Conservation (phyloP, 2,113 vertebrate species). For the Oostethus manadensis region DNA sequence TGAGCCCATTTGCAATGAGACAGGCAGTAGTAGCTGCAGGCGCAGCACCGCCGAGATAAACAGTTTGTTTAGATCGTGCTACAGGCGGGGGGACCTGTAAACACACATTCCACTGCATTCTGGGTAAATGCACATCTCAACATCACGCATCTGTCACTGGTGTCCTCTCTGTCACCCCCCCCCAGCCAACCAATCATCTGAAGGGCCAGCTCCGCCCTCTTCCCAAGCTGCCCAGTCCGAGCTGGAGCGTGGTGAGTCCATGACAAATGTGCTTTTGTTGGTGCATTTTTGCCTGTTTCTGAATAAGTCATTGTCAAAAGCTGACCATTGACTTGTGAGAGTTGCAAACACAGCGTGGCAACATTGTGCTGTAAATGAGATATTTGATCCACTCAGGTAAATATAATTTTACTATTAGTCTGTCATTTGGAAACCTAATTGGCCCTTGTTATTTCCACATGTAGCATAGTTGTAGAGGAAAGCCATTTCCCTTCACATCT, state of each 20-base stretch:
- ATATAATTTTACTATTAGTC: neutral
- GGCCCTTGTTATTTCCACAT: conserved; percentile 5
- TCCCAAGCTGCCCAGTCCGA: conserved; percentile 32
- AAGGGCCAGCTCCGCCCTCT: conserved; percentile 18
- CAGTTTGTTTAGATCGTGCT: conserved; percentile 63
- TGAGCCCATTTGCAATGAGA: conserved; percentile 62
- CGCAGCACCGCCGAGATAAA: conserved; percentile 58
- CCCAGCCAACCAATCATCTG: conserved; percentile 48
- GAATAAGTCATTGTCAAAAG: conserved; percentile 49
- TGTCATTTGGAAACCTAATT: conserved; percentile 16
- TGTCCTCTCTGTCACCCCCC: conserved; percentile 67
- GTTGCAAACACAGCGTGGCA: conserved; percentile 35
- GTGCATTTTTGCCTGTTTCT: conserved; percentile 29
- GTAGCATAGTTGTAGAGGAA: conserved; percentile 12
- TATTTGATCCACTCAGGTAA: conserved; percentile 11
- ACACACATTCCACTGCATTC: conserved; percentile 58
- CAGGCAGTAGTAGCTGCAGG: conserved; percentile 55
- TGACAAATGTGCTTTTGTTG: conserved; percentile 8
- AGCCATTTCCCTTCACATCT: conserved; percentile 21
- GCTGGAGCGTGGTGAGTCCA: neutral
- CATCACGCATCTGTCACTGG: conserved; percentile 51
- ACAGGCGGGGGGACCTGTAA: conserved; percentile 60
- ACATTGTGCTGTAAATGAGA: conserved; percentile 28
- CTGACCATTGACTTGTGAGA: conserved; percentile 35
- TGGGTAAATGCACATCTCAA: conserved; percentile 63